phyloP scores from a whole-genome alignment of 2,797 vertebrate species.

The Ptychobarbus kaznakovi region DNA sequence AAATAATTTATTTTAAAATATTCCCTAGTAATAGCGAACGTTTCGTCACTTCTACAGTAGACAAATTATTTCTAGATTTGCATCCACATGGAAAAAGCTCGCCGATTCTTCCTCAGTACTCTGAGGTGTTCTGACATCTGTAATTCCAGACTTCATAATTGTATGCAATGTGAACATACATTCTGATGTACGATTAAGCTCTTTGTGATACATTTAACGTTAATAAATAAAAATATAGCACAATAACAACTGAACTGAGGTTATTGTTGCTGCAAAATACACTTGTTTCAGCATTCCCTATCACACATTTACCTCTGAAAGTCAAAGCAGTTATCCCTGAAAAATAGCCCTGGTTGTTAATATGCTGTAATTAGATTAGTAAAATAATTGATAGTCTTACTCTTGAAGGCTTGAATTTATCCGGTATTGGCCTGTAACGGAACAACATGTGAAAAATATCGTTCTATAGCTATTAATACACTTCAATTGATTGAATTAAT shows the following conservation, averaged over 20 bases:
- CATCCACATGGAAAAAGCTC: not conserved
- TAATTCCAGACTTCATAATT: not conserved
- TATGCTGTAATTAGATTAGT: not conserved
- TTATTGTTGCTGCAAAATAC: not conserved
- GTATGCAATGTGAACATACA: not conserved
- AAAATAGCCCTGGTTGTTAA: not conserved
- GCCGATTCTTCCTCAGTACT: not conserved
- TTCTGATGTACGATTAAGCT: not conserved
- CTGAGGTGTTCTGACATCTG: not conserved
- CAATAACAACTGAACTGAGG: not conserved
- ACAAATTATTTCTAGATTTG: not conserved
- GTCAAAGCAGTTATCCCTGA: not conserved
- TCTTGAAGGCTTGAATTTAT: not conserved
- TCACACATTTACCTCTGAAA: not conserved
- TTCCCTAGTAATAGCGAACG: not conserved
- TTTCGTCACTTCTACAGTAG: not conserved
- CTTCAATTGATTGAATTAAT: not conserved
- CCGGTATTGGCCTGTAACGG: not conserved
- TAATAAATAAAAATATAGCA: not conserved
- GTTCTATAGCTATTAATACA: not conserved
- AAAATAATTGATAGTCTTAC: not conserved
- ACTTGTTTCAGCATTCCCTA: no score
- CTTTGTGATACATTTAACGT: not conserved
- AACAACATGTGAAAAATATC: not conserved
- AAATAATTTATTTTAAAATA: not conserved